Evolutionary conservation across 2,113 vertebrate species (phyloP), one percentile per base, ranked within the genome.

Genomic region (Eleginops maclovinus): DNA sequence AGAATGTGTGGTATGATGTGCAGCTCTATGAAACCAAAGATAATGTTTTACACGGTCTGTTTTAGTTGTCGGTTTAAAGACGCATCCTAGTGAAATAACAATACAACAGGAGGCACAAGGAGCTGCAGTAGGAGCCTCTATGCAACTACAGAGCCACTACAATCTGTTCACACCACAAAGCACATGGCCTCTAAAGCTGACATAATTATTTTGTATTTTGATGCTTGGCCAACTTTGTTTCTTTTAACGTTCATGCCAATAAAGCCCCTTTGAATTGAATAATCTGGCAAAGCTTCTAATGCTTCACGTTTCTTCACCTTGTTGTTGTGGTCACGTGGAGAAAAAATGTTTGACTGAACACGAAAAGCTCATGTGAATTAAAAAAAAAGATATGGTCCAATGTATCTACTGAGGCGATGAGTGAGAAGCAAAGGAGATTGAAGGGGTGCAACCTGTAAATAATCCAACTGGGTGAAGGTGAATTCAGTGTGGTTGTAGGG

Each of bases 401-500:
- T 60, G 0, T 14, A 36, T 54, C 16, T 6, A 12, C 41, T 41
- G 16, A 43, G 21, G 3, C 12, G 0, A 46, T 26, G 9, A 56
- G 15, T 44, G 14, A 4, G 21, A 22, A 21, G 41, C 15, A 49
- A 1, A 60, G 9, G 58, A 46, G 46, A 72, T 26, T n/a, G 22
- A 2, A 58, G 51, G 22, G 26, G n/a, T 10, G 7, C 4, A 64
- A 58, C 47, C 55, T 50, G 43, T 76, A n/a, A 63, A 72, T 55
- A 75, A 78, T n/a, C 16, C 1, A 70, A 49, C 54, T 56, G n/a
- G 55, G 49, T 26, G 50, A 51, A 28, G 11, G 21, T 26, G 60
- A 67, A 68, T 26, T 28, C 24, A 44, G 44, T n/a, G 13, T 9
- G 22, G 22, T 40, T 72, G n/a, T 43, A 56, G 9, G 28, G 41